phyloP scores from a whole-genome alignment of 2,888 invertebrate genomes.

The Hipparchia sbordonii region DNA sequence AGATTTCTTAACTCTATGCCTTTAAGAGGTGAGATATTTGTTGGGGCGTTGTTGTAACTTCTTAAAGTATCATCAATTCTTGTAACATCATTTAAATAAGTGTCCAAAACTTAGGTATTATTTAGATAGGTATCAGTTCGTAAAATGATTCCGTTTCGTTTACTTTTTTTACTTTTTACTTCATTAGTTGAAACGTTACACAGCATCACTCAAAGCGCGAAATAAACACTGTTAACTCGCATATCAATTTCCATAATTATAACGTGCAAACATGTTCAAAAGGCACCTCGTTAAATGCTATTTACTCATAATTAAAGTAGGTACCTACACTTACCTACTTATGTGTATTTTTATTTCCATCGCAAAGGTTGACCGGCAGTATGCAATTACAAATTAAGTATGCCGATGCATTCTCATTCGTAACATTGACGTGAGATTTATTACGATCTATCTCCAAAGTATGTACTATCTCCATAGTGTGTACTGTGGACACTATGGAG shows the following conservation, averaged over 20 bases:
- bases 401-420: background rate
- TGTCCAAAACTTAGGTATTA: background rate
- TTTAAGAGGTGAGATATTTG: too few relatives aligned
- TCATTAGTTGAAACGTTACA: background rate
- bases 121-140: background rate
- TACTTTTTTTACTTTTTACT: background rate
- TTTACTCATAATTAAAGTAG: background rate
- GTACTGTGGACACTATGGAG: too few relatives aligned
- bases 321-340: background rate
- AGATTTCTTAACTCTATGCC: too few relatives aligned
- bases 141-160: background rate
- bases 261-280: background rate
- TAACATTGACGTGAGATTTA: too few relatives aligned
- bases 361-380: background rate
- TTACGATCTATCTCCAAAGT: too few relatives aligned
- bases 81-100: too few relatives aligned
- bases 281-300: background rate
- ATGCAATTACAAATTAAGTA: background rate
- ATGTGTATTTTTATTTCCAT: background rate
- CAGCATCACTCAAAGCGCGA: background rate
- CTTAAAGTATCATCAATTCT: too few relatives aligned
- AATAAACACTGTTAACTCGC: background rate
- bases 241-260: slow-evolving; percentile 1
- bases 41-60: too few relatives aligned
- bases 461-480: too few relatives aligned